A percentile compares a stretch with the other conserved stretches of the same genome.
phyloP scores from a whole-genome alignment of 2,888 invertebrate genomes.

The Dryadula phaetusa region DNA sequence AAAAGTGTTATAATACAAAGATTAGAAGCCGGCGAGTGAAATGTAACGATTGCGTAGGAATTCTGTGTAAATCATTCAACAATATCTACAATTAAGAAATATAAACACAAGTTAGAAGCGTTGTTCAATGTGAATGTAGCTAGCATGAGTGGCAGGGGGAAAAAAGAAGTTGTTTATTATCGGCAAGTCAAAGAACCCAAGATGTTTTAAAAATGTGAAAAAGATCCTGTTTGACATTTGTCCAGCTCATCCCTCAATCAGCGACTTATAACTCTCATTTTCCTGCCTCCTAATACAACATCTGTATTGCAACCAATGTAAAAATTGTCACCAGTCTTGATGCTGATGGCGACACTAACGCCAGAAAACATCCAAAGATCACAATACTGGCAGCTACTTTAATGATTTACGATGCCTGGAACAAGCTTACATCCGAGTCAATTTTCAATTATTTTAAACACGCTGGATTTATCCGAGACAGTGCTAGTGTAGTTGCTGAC shows the following conservation, averaged over 20 bases:
- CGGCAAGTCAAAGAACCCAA: too few relatives aligned
- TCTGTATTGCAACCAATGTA: constrained; percentile 45
- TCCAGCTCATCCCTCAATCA: constrained; percentile 31
- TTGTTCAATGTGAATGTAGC: constrained; percentile 48
- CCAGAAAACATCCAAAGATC: constrained; percentile 35
- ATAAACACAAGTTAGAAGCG: constrained; percentile 48
- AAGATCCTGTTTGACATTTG: constrained; percentile 41
- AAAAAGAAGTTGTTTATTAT: constrained; percentile 30
- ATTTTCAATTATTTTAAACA: constrained; percentile 38
- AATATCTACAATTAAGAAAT: constrained; percentile 51
- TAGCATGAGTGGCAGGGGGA: too few relatives aligned
- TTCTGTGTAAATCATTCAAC: constrained; percentile 51
- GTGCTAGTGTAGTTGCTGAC: too few relatives aligned
- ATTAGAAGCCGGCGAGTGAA: constrained; percentile 50
- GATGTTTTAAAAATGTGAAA: too few relatives aligned
- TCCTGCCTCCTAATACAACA: constrained; percentile 45
- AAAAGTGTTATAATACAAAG: constrained; percentile 48
- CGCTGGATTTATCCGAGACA: constrained; percentile 45
- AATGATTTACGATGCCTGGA: constrained; percentile 43
- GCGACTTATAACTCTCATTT: constrained; percentile 42
- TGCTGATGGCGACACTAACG: too few relatives aligned
- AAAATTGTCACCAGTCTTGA: constrained; percentile 42
- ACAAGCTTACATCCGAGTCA: constrained; percentile 18
- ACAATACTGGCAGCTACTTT: constrained; percentile 44
- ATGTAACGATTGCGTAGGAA: constrained; percentile 49